phyloP scores from a whole-genome alignment of 37 sponge, comb jelly and placozoan species.

The Cliona cf. orientalis region DNA sequence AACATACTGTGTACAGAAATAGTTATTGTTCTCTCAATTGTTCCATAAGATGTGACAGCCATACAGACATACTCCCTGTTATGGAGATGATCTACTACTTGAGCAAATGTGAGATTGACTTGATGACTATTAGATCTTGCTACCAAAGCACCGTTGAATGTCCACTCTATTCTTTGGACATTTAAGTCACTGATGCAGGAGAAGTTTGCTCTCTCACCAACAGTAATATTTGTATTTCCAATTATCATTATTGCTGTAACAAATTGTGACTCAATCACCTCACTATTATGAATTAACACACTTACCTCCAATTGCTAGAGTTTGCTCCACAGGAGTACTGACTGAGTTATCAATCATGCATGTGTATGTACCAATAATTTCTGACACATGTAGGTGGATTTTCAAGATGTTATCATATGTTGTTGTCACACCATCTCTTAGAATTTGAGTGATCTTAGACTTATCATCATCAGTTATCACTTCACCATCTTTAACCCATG shows the following conservation, averaged over 20 bases:
- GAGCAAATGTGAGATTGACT: neutral
- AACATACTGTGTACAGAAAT: slow-evolving; percentile 14
- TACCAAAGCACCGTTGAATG: neutral
- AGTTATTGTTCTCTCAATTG: slow-evolving; percentile 5
- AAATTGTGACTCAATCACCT: neutral
- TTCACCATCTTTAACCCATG: slow-evolving; percentile 16
- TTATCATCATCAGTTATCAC: neutral
- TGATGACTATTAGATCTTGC: neutral
- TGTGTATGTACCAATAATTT: slow-evolving; percentile 14
- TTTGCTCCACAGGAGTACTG: neutral
- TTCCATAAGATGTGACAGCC: slow-evolving; percentile 10
- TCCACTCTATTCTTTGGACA: slow-evolving; percentile 12
- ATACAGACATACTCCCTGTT: slow-evolving; percentile 24
- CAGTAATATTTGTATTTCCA: neutral
- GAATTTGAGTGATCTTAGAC: neutral
- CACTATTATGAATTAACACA: neutral
- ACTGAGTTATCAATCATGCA: neutral
- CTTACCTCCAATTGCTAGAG: slow-evolving; percentile 13
- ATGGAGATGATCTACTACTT: neutral
- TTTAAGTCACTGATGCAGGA: slow-evolving; percentile 21
- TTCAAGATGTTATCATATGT: slow-evolving; percentile 15
- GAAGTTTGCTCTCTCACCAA: slow-evolving; percentile 13
- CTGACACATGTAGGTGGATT: neutral
- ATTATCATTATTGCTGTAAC: neutral
- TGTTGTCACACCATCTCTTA: slow-evolving; percentile 7